Evolutionary conservation across 1,140 invertebrate genomes (phyloP), one percentile per base, ranked within the genome.

Genomic region (Acromyrmex charruanus): DNA sequence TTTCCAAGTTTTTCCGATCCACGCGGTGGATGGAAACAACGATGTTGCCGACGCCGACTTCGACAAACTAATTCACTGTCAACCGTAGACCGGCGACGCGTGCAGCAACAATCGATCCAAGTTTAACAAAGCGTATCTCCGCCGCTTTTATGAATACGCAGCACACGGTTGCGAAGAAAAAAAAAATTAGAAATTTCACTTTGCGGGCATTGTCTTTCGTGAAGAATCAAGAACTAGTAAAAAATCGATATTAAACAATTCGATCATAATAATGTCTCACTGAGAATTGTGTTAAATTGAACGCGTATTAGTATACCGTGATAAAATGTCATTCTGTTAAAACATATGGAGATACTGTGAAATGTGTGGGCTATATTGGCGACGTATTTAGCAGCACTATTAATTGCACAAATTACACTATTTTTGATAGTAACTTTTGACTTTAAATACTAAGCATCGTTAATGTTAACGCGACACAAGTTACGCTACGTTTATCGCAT

Each of bases 21-120:
- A 12, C 55, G 16, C 14, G 39, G 6, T 61, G 80, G 25, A 35
- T 51, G 7, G n/a, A 51, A 61, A 63, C 55, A 63, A 84, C 58
- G 39, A 7, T 61, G 53, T 82, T 31, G 68, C 18, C 68, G 55
- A 61, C 69, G 18, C 18, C 9, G 69, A 74, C 80, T 74, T 82
- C 68, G 39, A 61, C 68, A 82, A 82, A 82, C 80, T 84, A 63
- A 84, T 84, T 84, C 80, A 74, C n/a, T 61, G 80, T 51, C 80
- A 84, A 71, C 65, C 28, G 63, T 31, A 66, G 61, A 80, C 66
- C 80, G 68, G 55, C 53, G 39, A 14, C 68, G 68, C 68, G 39
- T 74, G 55, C 53, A 82, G 53, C 65, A 74, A 82, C 35, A 82
- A 69, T 82, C 68, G 80, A 82, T 82, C 80, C 80, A 61, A n/a